phyloP scores from a whole-genome alignment of 2,113 vertebrate species.

The Tringa solitaria region DNA sequence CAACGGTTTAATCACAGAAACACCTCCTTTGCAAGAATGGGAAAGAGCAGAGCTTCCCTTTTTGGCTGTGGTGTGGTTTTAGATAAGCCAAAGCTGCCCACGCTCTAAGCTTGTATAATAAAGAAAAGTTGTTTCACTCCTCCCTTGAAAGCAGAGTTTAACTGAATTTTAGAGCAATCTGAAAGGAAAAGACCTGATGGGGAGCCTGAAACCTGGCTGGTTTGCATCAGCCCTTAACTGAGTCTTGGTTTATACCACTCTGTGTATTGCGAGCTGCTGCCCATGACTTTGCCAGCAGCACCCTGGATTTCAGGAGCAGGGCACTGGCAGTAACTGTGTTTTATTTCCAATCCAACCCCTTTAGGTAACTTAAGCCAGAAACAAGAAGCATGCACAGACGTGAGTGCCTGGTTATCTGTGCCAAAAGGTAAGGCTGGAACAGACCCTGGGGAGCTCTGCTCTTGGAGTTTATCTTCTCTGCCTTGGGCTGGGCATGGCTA shows the following conservation, averaged over 20 bases:
- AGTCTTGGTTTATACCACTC: not conserved
- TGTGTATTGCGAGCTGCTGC: not conserved
- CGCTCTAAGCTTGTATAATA: not conserved
- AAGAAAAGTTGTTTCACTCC: not conserved
- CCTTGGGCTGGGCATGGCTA: not conserved
- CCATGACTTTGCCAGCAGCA: not conserved
- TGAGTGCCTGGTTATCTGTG: not conserved
- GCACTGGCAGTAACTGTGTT: not conserved
- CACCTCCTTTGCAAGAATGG: not conserved
- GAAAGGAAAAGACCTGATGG: not conserved
- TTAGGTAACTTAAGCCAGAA: not conserved
- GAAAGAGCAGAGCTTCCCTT: not conserved
- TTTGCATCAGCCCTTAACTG: not conserved
- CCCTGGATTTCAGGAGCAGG: not conserved
- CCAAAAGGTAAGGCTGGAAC: not conserved
- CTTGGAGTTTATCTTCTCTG: not conserved
- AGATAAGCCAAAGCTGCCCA: not conserved
- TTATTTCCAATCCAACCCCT: not conserved
- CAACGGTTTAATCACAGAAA: not conserved
- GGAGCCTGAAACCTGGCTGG: not conserved
- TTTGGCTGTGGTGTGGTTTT: not conserved
- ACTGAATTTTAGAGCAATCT: not conserved
- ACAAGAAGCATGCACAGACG: not conserved
- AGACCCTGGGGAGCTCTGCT: not conserved
- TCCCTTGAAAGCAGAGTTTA: not conserved